phyloP scores from a whole-genome alignment of 1,140 invertebrate genomes.

The Dendroctonus ponderosae region DNA sequence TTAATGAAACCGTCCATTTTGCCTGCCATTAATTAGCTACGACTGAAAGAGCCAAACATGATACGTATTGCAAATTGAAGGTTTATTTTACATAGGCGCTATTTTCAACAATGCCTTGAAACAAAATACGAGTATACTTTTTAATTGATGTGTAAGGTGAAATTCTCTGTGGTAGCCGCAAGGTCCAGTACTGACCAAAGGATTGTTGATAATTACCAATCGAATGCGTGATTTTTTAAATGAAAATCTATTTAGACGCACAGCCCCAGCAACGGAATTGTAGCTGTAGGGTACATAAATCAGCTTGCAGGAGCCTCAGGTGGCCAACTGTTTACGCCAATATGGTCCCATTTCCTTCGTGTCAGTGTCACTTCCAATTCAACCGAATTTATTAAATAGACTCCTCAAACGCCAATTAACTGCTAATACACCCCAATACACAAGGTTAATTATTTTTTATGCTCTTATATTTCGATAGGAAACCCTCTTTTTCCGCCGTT shows the following conservation, averaged over 20 bases:
- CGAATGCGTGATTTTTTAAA: no score
- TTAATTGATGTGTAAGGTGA: background rate
- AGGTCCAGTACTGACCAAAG: no score
- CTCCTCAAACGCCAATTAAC: constrained; percentile 28
- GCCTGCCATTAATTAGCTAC: constrained; percentile 7
- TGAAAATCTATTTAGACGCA: no score
- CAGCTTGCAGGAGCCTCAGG: background rate
- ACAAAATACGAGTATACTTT: background rate
- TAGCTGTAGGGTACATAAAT: no score
- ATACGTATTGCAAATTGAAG: background rate
- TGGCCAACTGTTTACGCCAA: constrained; percentile 19
- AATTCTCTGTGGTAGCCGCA: background rate
- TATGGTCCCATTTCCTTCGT: constrained; percentile 19
- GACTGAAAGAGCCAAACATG: background rate
- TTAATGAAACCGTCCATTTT: constrained; percentile 16
- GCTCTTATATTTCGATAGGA: constrained; percentile 17
- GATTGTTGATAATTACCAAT: no score
- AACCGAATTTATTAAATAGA: constrained; percentile 29
- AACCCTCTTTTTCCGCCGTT: constrained; percentile 4
- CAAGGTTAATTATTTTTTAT: constrained; percentile 27
- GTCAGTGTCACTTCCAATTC: constrained; percentile 25
- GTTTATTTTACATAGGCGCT: background rate
- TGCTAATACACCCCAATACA: constrained; percentile 20
- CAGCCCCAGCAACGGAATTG: no score
- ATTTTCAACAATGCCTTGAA: background rate